Evolutionary conservation across 2,888 invertebrate genomes (phyloP).

Genomic region (Diadegma fenestrale): DNA sequence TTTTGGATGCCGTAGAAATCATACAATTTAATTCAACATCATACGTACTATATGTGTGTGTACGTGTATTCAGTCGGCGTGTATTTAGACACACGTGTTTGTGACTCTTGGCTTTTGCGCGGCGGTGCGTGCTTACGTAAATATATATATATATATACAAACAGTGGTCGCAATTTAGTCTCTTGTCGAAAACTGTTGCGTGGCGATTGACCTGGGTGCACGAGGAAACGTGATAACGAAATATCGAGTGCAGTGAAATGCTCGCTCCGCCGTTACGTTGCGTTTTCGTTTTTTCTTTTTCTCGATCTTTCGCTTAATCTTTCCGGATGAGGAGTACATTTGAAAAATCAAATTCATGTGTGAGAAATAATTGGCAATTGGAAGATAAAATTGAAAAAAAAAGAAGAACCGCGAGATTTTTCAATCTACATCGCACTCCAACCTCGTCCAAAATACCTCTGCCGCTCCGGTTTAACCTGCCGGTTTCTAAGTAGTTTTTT

Average conservation of each 20-base stretch:
- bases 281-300: slow-evolving; percentile 25
- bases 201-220: slow-evolving; percentile 69
- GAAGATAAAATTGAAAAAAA: background rate
- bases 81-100: background rate
- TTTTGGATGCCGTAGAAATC: slow-evolving; percentile 84
- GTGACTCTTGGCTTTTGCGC: slow-evolving; percentile 22
- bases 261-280: slow-evolving; percentile 63
- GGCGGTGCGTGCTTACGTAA: slow-evolving; percentile 46
- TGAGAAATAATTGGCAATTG: background rate
- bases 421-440: slow-evolving; percentile 74
- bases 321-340: slow-evolving; percentile 16
- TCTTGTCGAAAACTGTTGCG: slow-evolving; percentile 48
- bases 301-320: background rate
- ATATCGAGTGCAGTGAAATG: slow-evolving; percentile 70
- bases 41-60: slow-evolving; percentile 36
- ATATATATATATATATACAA: background rate
- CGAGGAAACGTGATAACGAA: slow-evolving; percentile 69
- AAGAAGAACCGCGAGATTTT: background rate
- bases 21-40: slow-evolving; percentile 56
- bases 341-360: background rate
- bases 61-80: slow-evolving; percentile 15
- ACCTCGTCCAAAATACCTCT: slow-evolving; percentile 85
- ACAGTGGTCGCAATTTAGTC: slow-evolving; percentile 20
- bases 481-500: slow-evolving; percentile 71
- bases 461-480: slow-evolving; percentile 84